These are phyloP conservation scores for Alectura lathami DNA, from an alignment of 2,113 vertebrate species.

Conservation along the genomic window DNA sequence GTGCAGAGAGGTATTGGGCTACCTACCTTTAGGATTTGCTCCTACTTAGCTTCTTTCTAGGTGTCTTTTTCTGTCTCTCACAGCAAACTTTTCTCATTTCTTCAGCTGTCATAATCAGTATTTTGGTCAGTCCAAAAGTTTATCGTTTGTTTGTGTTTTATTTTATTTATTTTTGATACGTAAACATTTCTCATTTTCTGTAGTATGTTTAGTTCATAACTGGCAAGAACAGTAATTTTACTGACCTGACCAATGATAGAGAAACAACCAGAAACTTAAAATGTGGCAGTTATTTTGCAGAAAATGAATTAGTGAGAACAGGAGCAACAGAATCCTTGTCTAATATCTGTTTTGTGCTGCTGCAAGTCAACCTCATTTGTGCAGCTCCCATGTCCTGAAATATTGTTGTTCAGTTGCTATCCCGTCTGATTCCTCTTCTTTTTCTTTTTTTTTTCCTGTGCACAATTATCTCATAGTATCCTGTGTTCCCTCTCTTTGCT, in stretches of 20 bases:
- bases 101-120: constrained; percentile 24
- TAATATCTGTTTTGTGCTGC: constrained; percentile 48
- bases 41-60: not conserved
- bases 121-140: not conserved
- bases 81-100: constrained; percentile 47
- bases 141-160: not conserved
- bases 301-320: constrained; percentile 43
- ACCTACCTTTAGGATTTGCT: not conserved
- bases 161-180: constrained; percentile 18
- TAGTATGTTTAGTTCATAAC: constrained; percentile 6
- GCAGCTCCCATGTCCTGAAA: constrained; percentile 42
- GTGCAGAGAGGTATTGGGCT: not conserved
- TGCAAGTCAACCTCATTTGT: constrained; percentile 28
- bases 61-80: not conserved
- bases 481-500: constrained; percentile 73
- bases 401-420: constrained; percentile 55
- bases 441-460: not conserved
- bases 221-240: constrained; percentile 44
- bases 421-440: constrained; percentile 19
- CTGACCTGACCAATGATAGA: constrained; percentile 50
- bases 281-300: constrained; percentile 60
- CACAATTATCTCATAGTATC: constrained; percentile 82
- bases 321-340: constrained; percentile 9
- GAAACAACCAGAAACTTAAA: constrained; percentile 47
- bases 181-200: constrained; percentile 30